Base-by-base conservation (phyloP, 2,113 vertebrate genomes). In the Prolemur simus region DNA sequence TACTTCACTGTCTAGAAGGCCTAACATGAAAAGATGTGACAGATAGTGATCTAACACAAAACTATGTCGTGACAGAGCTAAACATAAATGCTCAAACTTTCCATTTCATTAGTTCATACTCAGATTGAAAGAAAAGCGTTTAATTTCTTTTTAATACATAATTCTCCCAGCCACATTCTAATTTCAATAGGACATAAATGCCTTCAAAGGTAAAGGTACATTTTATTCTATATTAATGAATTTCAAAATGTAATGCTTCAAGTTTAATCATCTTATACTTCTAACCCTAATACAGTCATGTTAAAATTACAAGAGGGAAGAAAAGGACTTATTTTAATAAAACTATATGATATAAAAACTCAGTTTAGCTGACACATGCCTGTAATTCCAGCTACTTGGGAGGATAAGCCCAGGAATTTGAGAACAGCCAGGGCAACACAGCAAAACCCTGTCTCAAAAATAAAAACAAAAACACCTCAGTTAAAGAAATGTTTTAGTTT, bases 21-120 rank as follows among this genome's bases (percentile, higher is more conserved):
- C 34, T 86, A 58, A 93, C 25, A 89, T 27, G 83, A 21, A 92
- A 81, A 96, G 2, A 1, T 17, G 14, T 27, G 25, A 91, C 5
- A 93, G 94, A 81, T 45, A 88, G 69, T 92, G 54, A 89, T 81
- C 29, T 96, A 90, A 89, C 25, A 80, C 12, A 82, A 69, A 94
- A 52, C 1, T 58, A 90, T 73, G 87, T 4, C 90, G 71, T 12
- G 52, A 90, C 74, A 96, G 86, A 78, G 60, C 74, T 95, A 92
- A 96, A 90, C 3, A 34, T 42, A 88, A 95, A 39, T 27, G 8
- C 47, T 91, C 87, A 80, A 23, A 94, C 37, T 52, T 27, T 88
- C 29, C n/a, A 80, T 23, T 42, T 93, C 83, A 85, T 49, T 77
- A 60, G 12, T 39, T 94, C 21, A 71, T 4, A 47, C 5, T 56